Evolutionary conservation across 2,797 vertebrate genomes (phyloP).

Genomic region (Dendrocincla fuliginosa): DNA sequence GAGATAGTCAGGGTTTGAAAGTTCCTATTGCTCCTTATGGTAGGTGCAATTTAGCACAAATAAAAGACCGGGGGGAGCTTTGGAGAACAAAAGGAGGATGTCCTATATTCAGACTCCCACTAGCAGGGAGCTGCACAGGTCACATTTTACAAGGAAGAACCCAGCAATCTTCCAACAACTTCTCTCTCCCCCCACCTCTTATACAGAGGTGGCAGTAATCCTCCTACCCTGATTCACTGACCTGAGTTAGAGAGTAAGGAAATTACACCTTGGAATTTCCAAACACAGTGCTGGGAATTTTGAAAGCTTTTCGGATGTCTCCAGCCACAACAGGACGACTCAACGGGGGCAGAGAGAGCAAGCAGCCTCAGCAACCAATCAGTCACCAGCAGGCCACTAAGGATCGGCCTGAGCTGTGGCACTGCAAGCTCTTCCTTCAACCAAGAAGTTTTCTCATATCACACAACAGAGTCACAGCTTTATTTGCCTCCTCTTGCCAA

Average conservation of each 20-base stretch:
- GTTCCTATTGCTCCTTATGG: neutral
- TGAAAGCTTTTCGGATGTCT: neutral
- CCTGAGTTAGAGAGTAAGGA: neutral
- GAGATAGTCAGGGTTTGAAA: neutral
- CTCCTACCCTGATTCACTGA: constrained; percentile 14
- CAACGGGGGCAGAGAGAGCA: neutral
- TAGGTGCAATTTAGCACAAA: constrained; percentile 6
- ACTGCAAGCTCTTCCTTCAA: neutral
- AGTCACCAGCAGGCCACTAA: neutral
- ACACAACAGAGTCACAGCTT: neutral
- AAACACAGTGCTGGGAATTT: neutral
- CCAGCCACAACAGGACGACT: neutral
- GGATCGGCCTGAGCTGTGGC: neutral
- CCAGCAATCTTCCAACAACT: neutral
- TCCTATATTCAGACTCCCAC: constrained; percentile 45
- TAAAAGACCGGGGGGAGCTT: neutral
- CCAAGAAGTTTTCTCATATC: neutral
- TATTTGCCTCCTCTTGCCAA: neutral
- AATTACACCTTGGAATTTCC: neutral
- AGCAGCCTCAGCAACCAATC: neutral
- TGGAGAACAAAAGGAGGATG: constrained; percentile 63
- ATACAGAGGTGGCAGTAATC: neutral
- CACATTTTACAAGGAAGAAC: constrained; percentile 36
- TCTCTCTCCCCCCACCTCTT: neutral
- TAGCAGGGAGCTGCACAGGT: neutral